Evolutionary conservation across 2,797 vertebrate genomes (phyloP).

Genomic region (Oophaga sylvatica): DNA sequence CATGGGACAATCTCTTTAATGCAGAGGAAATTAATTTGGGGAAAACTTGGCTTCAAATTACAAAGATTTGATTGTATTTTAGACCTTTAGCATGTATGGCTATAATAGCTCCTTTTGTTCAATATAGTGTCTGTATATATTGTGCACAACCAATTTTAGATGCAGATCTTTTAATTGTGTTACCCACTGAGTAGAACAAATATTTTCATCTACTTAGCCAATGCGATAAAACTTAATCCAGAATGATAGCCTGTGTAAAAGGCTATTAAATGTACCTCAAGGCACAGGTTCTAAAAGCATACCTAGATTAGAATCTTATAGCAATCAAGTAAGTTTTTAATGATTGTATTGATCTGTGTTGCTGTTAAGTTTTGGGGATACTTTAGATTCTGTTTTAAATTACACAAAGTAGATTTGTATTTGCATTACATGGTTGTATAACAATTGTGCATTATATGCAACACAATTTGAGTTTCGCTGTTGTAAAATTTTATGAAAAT

Average conservation of each 20-base stretch:
- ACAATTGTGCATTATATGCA: slow-evolving; percentile 77
- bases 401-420: slow-evolving; percentile 81
- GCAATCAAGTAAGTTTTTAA: slow-evolving; percentile 77
- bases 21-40: slow-evolving; percentile 39
- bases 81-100: slow-evolving; percentile 78
- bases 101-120: slow-evolving; percentile 73
- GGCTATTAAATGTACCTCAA: not conserved
- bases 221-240: not conserved
- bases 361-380: slow-evolving; percentile 79
- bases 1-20: slow-evolving; percentile 67
- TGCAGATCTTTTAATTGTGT: slow-evolving; percentile 58
- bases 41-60: not conserved
- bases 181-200: not conserved
- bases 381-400: slow-evolving; percentile 78
- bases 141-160: slow-evolving; percentile 77
- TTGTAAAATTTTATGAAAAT: slow-evolving; percentile 74
- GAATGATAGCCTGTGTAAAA: not conserved
- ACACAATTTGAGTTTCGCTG: slow-evolving; percentile 73
- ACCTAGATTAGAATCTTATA: not conserved
- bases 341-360: slow-evolving; percentile 76
- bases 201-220: too few relatives aligned
- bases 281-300: not conserved
- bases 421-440: slow-evolving; percentile 55
- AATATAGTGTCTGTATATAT: slow-evolving; percentile 78
- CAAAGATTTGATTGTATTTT: slow-evolving; percentile 62